Percentiles rank a stretch among this genome's conserved stretches.
These are phyloP conservation scores for Diarsia rubi DNA, from an alignment of 2,888 invertebrate species.

Conservation along the genomic window DNA sequence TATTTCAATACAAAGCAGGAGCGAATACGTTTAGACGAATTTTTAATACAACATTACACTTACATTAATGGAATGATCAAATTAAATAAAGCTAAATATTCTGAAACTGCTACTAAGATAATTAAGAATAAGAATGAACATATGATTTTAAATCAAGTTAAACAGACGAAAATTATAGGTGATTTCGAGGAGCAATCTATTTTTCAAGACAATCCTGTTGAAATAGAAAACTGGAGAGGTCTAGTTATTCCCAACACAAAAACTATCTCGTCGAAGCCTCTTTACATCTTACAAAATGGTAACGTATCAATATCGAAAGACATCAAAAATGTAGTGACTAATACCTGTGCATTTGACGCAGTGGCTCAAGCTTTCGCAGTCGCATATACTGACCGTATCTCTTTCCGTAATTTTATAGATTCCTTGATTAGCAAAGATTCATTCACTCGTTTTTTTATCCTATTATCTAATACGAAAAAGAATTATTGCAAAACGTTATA, in stretches of 20 bases:
- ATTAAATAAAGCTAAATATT: constrained; percentile 29
- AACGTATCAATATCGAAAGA: constrained; percentile 31
- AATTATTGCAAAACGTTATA: constrained; percentile 21
- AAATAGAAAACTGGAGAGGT: constrained; percentile 39
- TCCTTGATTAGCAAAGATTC: constrained; percentile 30
- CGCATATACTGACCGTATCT: constrained; percentile 24
- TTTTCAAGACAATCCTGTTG: constrained; percentile 32
- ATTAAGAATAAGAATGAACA: constrained; percentile 19
- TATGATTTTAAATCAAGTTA: constrained; percentile 17
- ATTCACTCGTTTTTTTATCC: constrained; percentile 31
- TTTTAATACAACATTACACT: constrained; percentile 49
- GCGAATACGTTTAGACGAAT: constrained; percentile 45
- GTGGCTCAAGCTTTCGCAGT: constrained; percentile 36
- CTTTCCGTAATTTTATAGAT: constrained; percentile 17
- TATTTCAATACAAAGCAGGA: constrained; percentile 44
- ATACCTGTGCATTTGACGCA: constrained; percentile 41
- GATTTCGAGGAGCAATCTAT: constrained; percentile 8
- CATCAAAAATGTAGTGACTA: constrained; percentile 27
- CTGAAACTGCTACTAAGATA: constrained; percentile 23
- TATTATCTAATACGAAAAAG: constrained; percentile 30
- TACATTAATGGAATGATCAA: no score
- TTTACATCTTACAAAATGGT: constrained; percentile 38
- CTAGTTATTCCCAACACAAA: constrained; percentile 29
- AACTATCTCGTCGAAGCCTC: constrained; percentile 25
- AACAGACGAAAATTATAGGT: constrained; percentile 15